Percentiles rank a stretch among this genome's conserved stretches.
These are phyloP conservation scores for Tolypeutes matacus DNA, from an alignment of 2,797 vertebrate species.

Conservation along the genomic window DNA sequence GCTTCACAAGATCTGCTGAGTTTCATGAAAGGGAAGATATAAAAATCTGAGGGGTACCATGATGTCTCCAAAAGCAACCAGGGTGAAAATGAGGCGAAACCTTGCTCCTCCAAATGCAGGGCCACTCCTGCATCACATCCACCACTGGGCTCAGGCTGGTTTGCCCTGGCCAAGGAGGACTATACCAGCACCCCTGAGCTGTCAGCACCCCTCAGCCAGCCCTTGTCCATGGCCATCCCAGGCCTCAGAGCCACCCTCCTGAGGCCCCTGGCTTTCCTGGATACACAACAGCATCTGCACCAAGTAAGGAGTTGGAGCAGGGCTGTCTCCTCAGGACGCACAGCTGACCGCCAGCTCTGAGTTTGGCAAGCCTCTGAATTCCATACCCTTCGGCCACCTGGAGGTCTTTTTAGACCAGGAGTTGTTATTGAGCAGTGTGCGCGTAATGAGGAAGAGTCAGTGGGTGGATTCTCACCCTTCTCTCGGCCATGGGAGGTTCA, in stretches of 20 bases:
- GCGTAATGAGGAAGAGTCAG: background rate
- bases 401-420: background rate
- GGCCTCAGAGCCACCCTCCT: background rate
- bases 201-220: background rate
- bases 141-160: background rate
- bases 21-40: constrained; percentile 2
- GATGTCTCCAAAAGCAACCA: constrained; percentile 53
- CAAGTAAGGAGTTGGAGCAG: too few relatives aligned
- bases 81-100: constrained; percentile 68
- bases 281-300: background rate
- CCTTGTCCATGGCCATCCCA: background rate
- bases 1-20: constrained; percentile 59
- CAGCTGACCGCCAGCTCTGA: rapidly evolving
- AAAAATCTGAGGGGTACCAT: constrained; percentile 17
- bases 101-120: background rate
- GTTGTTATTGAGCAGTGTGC: background rate
- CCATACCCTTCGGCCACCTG: background rate
- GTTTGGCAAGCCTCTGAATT: background rate
- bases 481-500: background rate
- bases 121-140: background rate
- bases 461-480: too few relatives aligned
- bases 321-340: background rate
- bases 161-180: background rate
- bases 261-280: background rate
- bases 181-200: background rate